phyloP scores from a whole-genome alignment of 2,888 invertebrate genomes.

The Sarcophaga subvicina region DNA sequence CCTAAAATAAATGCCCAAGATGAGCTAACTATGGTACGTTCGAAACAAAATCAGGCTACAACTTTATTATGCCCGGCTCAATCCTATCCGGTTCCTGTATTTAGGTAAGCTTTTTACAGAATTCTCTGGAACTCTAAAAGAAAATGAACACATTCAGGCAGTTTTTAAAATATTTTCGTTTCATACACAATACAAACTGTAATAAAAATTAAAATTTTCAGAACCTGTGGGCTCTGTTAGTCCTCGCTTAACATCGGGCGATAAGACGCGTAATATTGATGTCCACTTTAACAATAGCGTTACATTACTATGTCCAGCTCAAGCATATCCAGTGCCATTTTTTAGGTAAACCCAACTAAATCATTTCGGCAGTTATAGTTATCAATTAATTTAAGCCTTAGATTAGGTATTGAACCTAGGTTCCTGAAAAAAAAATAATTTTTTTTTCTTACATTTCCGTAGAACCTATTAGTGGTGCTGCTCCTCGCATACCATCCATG shows the following conservation, averaged over 20 bases:
- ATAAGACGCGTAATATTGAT: conserved; percentile 82
- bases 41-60: conserved; percentile 66
- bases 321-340: conserved; percentile 86
- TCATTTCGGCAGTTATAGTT: not conserved
- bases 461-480: conserved; percentile 88
- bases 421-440: too few relatives aligned
- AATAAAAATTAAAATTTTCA: conserved; percentile 47
- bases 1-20: conserved; percentile 88
- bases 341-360: conserved; percentile 83
- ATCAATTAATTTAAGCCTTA: not conserved
- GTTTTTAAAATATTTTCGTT: conserved; percentile 45
- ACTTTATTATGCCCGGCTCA: conserved; percentile 85
- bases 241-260: conserved; percentile 88
- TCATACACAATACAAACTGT: not conserved
- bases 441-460: conserved; percentile 57
- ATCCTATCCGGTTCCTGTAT: conserved; percentile 86
- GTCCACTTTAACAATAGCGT: conserved; percentile 70
- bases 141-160: conserved; percentile 66
- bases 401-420: too few relatives aligned
- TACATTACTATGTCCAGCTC: conserved; percentile 85
- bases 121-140: not conserved
- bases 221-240: conserved; percentile 80
- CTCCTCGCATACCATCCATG: conserved; percentile 85
- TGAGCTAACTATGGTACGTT: conserved; percentile 78
- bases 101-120: conserved; percentile 82